phyloP scores from a whole-genome alignment of 2,888 invertebrate species.

The Lydus trimaculatus region DNA sequence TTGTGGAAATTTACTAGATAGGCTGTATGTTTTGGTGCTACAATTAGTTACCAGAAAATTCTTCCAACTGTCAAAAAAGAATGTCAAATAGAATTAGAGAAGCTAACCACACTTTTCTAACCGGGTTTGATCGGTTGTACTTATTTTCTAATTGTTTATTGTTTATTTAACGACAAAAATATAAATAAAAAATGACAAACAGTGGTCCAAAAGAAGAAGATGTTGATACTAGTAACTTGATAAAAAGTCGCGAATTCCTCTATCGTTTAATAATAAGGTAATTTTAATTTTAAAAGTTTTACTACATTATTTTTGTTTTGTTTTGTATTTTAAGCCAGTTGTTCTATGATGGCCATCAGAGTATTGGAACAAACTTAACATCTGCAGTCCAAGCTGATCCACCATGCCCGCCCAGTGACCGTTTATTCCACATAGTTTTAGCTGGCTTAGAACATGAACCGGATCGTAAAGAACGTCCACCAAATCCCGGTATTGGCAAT shows the following conservation, averaged over 20 bases:
- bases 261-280: constrained; percentile 94
- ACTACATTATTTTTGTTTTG: not conserved
- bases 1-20: no score
- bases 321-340: constrained; percentile 76
- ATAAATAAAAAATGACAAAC: constrained; percentile 23
- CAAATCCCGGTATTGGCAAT: constrained; percentile 67
- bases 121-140: not conserved
- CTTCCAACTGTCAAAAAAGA: no score
- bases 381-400: constrained; percentile 89
- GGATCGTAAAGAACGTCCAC: constrained; percentile 70
- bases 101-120: not conserved
- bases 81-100: no score
- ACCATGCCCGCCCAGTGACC: constrained; percentile 95
- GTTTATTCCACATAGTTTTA: constrained; percentile 84
- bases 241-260: constrained; percentile 87
- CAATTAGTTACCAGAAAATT: no score
- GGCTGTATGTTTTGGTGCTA: no score
- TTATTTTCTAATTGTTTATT: not conserved
- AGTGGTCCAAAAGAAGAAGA: constrained; percentile 59
- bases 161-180: not conserved
- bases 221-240: constrained; percentile 76
- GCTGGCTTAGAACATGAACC: constrained; percentile 87
- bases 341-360: constrained; percentile 96
- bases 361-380: constrained; percentile 86
- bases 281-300: constrained; percentile 15